Base-by-base conservation (phyloP, 2,113 vertebrate species). In the Anoura caudifer region DNA sequence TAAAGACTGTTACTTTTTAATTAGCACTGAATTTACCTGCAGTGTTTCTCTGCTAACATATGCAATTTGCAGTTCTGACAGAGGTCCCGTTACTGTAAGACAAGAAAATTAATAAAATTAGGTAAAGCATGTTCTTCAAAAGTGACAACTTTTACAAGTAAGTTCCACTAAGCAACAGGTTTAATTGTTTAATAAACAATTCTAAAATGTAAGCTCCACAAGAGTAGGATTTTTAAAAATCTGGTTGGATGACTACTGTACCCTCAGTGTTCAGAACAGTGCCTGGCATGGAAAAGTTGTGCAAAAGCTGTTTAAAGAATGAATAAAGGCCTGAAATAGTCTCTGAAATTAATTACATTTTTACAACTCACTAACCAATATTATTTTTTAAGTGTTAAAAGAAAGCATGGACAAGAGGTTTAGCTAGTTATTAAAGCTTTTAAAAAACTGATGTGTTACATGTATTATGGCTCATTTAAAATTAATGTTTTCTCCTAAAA, bases 1-100 rank as follows among this genome's bases (percentile, higher is more conserved):
- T 50, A 67, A 36, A 52, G 9, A 92, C 52, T 24, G 65, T n/a
- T 38, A 75, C 45, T 89, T 96, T 73, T 88, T 56, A 95, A 82
- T 84, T 89, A 91, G 65, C 59, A 56, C 54, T 67, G 81, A 67
- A 95, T 50, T 93, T 99, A 99, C 99, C 99, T 99, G 99, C 96
- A 99, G 98, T 94, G 99, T 99, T 99, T 99, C 99, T 98, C 99
- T 98, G 97, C 99, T 99, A 98, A 99, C 99, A 97, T 99, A 99
- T 31, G 99, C 99, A 98, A 99, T 99, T 98, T 99, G 99, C 36
- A 99, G 99, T 98, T 99, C 99, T 97, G 99, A 99, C 84, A 99
- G 98, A 96, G 99, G 99, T 97, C 99, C 99, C 7, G 99, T 99
- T 95, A 99, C 99, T 99, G 95, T 83, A 98, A 97, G 56, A 97